Conservation (phyloP, 2,888 invertebrate species). For the Drosophila antonietae region DNA sequence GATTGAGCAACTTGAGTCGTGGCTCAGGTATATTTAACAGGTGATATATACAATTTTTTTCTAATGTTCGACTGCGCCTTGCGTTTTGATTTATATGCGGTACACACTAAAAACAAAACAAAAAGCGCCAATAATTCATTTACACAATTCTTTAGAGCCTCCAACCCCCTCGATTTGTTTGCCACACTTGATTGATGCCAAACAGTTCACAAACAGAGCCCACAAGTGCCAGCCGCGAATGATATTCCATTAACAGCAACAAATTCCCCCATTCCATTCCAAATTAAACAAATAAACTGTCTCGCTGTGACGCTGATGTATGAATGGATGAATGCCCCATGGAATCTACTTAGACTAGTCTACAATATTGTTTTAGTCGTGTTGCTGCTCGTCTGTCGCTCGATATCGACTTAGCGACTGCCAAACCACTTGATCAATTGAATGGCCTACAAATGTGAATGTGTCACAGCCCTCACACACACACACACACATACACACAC, state of each 20-base stretch:
- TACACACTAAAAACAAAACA: constrained; percentile 5
- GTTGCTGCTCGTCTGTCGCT: background rate
- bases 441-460: background rate
- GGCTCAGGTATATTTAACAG: constrained; percentile 55
- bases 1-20: constrained; percentile 73
- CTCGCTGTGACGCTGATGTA: constrained; percentile 66
- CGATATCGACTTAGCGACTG: constrained; percentile 26
- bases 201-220: constrained; percentile 18
- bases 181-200: constrained; percentile 65
- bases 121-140: constrained; percentile 58
- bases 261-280: constrained; percentile 24
- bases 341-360: background rate
- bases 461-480: background rate
- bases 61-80: background rate
- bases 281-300: constrained; percentile 76
- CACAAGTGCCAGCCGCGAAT: constrained; percentile 46
- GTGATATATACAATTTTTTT: constrained; percentile 26
- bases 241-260: constrained; percentile 37
- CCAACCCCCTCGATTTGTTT: background rate
- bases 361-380: constrained; percentile 24
- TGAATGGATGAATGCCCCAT: constrained; percentile 44
- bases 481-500: too few relatives aligned
- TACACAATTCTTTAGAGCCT: constrained; percentile 8
- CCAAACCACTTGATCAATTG: constrained; percentile 24
- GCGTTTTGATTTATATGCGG: constrained; percentile 41